These are phyloP conservation scores for Exocentrus adspersus DNA, from an alignment of 2,888 invertebrate species.

Conservation along the genomic window DNA sequence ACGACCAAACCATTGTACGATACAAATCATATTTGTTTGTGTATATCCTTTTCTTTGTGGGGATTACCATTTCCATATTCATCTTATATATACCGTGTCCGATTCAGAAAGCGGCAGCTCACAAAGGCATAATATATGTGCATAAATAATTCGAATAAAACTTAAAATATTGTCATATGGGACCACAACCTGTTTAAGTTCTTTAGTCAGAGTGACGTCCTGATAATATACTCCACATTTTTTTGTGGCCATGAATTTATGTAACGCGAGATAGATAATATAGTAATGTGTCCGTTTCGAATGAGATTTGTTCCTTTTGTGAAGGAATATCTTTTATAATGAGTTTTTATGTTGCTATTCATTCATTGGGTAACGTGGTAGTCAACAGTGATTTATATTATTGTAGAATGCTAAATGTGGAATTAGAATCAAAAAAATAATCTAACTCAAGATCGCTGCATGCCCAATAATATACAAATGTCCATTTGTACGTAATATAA, in stretches of 20 bases:
- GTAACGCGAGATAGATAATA: constrained; percentile 41
- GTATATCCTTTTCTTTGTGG: constrained; percentile 49
- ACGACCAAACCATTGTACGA: constrained; percentile 36
- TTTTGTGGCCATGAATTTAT: constrained; percentile 41
- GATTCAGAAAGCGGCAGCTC: constrained; percentile 55
- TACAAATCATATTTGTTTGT: constrained; percentile 55
- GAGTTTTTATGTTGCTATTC: constrained; percentile 39
- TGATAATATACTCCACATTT: constrained; percentile 52
- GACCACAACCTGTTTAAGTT: constrained; percentile 55
- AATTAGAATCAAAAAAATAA: constrained; percentile 18
- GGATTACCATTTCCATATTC: constrained; percentile 53
- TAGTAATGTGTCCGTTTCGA: constrained; percentile 41
- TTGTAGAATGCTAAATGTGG: constrained; percentile 16
- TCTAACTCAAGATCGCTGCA: constrained; percentile 18
- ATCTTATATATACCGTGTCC: constrained; percentile 51
- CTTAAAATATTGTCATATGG: constrained; percentile 55
- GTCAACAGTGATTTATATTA: constrained; percentile 35
- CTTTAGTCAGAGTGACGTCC: constrained; percentile 51
- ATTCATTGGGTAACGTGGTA: constrained; percentile 49
- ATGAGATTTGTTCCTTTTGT: constrained; percentile 44
- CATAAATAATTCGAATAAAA: constrained; percentile 59
- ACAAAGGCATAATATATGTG: constrained; percentile 57
- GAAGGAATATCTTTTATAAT: constrained; percentile 45
- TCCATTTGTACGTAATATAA: constrained; percentile 1
- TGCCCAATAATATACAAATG: constrained; percentile 17